Evolutionary conservation across 2,113 vertebrate genomes (phyloP).

Genomic region (Tapirus terrestris): DNA sequence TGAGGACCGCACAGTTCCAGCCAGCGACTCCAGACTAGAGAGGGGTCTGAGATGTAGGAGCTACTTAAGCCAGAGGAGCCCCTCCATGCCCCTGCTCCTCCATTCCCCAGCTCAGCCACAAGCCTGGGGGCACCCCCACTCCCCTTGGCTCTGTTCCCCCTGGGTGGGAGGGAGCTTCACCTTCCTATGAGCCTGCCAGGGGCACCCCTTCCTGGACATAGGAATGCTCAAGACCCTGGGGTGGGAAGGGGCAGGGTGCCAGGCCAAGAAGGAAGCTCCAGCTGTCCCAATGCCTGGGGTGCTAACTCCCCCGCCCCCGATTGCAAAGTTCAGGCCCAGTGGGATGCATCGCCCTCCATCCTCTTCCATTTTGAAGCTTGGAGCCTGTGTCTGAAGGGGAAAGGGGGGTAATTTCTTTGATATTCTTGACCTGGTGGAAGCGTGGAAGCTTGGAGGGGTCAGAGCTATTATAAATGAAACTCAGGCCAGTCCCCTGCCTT

Average conservation of each 20-base stretch:
- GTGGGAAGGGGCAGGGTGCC: background rate
- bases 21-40: background rate
- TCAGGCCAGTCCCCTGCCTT: background rate
- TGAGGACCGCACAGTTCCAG: background rate
- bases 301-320: background rate
- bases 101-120: background rate
- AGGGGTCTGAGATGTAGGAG: background rate
- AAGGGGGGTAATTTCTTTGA: background rate
- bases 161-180: background rate
- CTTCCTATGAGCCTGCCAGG: background rate
- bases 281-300: background rate
- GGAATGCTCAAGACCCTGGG: background rate
- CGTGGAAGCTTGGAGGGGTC: background rate
- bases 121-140: background rate
- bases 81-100: background rate
- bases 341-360: fast-evolving
- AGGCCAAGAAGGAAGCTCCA: background rate
- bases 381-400: background rate
- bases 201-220: background rate
- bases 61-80: background rate
- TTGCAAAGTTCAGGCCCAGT: background rate
- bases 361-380: background rate
- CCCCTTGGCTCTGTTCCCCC: fast-evolving
- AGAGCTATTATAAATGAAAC: background rate
- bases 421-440: background rate